Evolutionary conservation across 2,888 invertebrate genomes (phyloP).

Genomic region (Spatulosminthurus flaviceps): DNA sequence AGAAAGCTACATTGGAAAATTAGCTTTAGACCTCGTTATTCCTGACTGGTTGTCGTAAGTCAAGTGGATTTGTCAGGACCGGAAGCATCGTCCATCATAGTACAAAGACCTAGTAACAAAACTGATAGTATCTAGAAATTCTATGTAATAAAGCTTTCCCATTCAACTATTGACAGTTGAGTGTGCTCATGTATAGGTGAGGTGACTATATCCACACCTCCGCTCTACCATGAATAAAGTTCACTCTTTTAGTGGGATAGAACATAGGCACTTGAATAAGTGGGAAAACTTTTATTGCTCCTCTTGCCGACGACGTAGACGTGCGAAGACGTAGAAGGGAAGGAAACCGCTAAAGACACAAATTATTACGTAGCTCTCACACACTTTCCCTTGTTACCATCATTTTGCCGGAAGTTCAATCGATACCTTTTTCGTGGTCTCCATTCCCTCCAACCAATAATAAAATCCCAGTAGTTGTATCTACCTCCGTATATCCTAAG

Average conservation of each 20-base stretch:
- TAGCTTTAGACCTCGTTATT: constrained; percentile 15
- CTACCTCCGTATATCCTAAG: not conserved
- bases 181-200: too few species aligned
- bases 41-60: constrained; percentile 12
- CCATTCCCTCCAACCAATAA: not conserved
- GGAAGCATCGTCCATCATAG: constrained; percentile 23
- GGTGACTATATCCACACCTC: not conserved
- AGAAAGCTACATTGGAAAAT: not conserved
- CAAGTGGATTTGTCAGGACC: constrained; percentile 11
- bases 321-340: too few species aligned
- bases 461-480: not conserved
- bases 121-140: too few species aligned
- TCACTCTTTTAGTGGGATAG: not conserved
- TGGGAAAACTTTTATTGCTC: constrained; percentile 7
- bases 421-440: not conserved
- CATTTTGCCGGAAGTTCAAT: constrained; percentile 14
- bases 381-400: not conserved
- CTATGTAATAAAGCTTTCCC: too few species aligned
- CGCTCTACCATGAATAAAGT: not conserved
- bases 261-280: constrained; percentile 18
- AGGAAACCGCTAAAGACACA: constrained; percentile 8
- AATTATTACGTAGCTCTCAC: constrained; percentile 3
- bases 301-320: not conserved
- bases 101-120: not conserved
- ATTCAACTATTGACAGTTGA: too few species aligned